Evolutionary conservation across 2,888 invertebrate genomes (phyloP).

Genomic region (Andrena minutula): DNA sequence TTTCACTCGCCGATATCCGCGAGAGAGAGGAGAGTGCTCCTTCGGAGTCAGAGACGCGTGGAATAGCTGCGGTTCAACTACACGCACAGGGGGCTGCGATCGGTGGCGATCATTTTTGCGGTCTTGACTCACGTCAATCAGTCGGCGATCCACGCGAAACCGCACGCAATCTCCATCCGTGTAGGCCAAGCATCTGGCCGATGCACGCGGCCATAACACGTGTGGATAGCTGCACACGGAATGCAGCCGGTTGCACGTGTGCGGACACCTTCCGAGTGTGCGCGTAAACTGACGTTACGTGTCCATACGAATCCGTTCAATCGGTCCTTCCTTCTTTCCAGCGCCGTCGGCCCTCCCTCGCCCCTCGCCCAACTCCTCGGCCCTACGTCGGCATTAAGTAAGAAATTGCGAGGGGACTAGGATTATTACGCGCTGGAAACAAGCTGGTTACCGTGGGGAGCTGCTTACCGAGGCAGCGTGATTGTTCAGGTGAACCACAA

Average conservation of each 20-base stretch:
- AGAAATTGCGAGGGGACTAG: constrained; percentile 62
- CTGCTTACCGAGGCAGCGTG: constrained; percentile 39
- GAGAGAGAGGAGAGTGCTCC: constrained; percentile 19
- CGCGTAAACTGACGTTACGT: constrained; percentile 53
- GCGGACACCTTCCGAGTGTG: constrained; percentile 33
- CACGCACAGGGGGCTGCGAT: constrained; percentile 67
- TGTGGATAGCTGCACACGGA: constrained; percentile 31
- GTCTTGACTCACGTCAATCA: constrained; percentile 72
- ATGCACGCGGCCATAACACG: constrained; percentile 49
- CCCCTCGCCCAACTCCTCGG: neutral
- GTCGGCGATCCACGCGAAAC: constrained; percentile 74
- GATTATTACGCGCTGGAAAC: constrained; percentile 60
- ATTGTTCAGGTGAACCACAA: constrained; percentile 33
- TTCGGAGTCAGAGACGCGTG: constrained; percentile 35
- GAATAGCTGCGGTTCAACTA: constrained; percentile 65
- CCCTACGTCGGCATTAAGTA: constrained; percentile 35
- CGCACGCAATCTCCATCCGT: constrained; percentile 73
- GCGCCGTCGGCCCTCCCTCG: neutral
- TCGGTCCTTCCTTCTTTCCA: constrained; percentile 30
- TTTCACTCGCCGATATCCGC: constrained; percentile 28
- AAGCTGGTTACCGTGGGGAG: constrained; percentile 50
- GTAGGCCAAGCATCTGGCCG: constrained; percentile 55
- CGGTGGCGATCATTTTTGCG: constrained; percentile 75
- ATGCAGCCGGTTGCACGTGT: constrained; percentile 29
- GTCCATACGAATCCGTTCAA: constrained; percentile 60